A percentile compares a stretch with the other conserved stretches of the same genome.
These are phyloP conservation scores for Heteromormyrus szaboi DNA, from an alignment of 2,797 vertebrate species.

Conservation along the genomic window DNA sequence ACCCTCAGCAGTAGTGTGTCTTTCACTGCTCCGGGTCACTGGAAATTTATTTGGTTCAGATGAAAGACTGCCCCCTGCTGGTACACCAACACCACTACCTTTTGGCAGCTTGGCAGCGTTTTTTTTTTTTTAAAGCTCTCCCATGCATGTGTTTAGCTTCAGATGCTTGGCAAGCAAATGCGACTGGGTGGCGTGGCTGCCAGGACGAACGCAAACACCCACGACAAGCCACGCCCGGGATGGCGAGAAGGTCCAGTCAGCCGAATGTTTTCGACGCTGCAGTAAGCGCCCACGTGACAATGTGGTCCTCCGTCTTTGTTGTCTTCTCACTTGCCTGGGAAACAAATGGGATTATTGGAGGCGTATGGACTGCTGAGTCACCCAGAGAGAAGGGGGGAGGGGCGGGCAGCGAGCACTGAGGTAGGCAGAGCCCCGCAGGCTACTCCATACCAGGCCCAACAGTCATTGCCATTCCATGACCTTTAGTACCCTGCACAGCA, in stretches of 20 bases:
- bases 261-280: background rate
- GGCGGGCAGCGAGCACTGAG: background rate
- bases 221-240: background rate
- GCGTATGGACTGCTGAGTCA: background rate
- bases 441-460: background rate
- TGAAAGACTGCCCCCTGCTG: background rate
- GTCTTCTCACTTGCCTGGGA: background rate
- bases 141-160: background rate
- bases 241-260: background rate
- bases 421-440: background rate
- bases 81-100: background rate
- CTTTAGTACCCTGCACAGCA: background rate
- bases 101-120: background rate
- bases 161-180: background rate
- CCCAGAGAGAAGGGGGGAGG: background rate
- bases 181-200: background rate
- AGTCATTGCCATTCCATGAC: background rate
- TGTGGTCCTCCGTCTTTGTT: background rate
- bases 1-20: background rate
- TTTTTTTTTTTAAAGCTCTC: background rate
- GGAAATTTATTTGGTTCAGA: background rate
- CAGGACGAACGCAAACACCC: background rate
- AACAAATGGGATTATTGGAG: background rate
- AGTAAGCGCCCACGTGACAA: background rate
- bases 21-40: background rate